Conservation (phyloP, 2,888 invertebrate species). For the Heliconius cydno region DNA sequence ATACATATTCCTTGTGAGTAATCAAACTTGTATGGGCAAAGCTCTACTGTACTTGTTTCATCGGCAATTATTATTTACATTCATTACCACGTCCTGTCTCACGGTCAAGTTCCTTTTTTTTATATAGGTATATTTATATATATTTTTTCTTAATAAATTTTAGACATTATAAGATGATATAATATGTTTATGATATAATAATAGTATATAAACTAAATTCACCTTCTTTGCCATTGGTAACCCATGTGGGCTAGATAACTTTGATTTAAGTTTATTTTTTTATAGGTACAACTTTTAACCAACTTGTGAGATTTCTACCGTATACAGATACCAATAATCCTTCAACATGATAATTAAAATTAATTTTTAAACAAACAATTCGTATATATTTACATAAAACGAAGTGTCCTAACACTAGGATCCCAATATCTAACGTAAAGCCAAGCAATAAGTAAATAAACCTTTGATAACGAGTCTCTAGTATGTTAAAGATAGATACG, state of each 20-base stretch:
- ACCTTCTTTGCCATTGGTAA: no score
- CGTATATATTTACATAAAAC: no score
- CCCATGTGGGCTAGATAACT: no score
- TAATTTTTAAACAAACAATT: no score
- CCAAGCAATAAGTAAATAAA: background rate
- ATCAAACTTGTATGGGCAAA: slow-evolving; percentile 1
- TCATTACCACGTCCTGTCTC: background rate
- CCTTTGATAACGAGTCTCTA: background rate
- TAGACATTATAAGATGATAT: background rate
- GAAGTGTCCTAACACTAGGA: no score
- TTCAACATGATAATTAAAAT: no score
- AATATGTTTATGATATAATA: no score
- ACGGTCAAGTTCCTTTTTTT: slow-evolving; percentile 7
- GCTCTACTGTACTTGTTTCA: slow-evolving; percentile 11
- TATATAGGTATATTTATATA: no score
- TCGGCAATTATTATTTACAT: slow-evolving; percentile 6
- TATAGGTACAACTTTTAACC: no score
- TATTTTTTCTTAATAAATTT: background rate
- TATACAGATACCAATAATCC: no score
- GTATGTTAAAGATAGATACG: background rate
- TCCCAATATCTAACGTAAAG: background rate
- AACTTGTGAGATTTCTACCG: no score
- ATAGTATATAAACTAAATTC: no score
- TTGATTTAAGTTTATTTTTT: background rate
- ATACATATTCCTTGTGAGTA: background rate